Evolutionary conservation across 1,140 invertebrate species (phyloP).

Genomic region (Bacillus rossius): DNA sequence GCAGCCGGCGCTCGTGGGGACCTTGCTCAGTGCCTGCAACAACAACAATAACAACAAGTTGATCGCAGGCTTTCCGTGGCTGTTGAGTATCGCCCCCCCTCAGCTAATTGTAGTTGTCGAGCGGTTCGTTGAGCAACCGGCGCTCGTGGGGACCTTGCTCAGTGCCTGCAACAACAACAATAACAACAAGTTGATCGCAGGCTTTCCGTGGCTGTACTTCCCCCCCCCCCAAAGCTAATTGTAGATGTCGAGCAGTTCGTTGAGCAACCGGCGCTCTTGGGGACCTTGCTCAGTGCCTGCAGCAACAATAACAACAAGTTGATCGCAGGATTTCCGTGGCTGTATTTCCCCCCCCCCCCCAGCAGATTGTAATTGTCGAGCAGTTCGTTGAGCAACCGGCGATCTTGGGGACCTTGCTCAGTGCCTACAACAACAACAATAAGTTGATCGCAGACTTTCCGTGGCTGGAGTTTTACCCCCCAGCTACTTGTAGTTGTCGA

Average conservation of each 20-base stretch:
- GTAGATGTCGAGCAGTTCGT: slow-evolving; percentile 75
- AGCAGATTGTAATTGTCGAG: slow-evolving; percentile 83
- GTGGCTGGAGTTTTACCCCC: no score
- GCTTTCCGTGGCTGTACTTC: no score
- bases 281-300: slow-evolving; percentile 72
- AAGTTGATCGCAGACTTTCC: no score
- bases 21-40: slow-evolving; percentile 71
- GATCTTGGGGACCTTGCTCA: slow-evolving; percentile 82
- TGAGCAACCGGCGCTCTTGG: slow-evolving; percentile 85
- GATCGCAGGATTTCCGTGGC: no score
- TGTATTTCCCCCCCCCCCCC: no score
- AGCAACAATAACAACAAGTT: no score
- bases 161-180: slow-evolving; percentile 60
- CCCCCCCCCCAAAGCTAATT: no score
- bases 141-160: slow-evolving; percentile 84
- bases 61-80: no score
- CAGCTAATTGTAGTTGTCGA: slow-evolving; percentile 81
- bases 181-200: no score
- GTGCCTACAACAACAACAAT: slow-evolving; percentile 61
- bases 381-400: slow-evolving; percentile 78
- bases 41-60: no score
- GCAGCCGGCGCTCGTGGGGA: slow-evolving; percentile 80
- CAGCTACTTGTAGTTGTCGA: slow-evolving; percentile 81
- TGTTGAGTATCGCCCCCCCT: no score
- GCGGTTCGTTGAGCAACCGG: slow-evolving; percentile 77